Evolutionary conservation across 1,140 invertebrate genomes (phyloP).

Genomic region (Rhagoletis zephyria): DNA sequence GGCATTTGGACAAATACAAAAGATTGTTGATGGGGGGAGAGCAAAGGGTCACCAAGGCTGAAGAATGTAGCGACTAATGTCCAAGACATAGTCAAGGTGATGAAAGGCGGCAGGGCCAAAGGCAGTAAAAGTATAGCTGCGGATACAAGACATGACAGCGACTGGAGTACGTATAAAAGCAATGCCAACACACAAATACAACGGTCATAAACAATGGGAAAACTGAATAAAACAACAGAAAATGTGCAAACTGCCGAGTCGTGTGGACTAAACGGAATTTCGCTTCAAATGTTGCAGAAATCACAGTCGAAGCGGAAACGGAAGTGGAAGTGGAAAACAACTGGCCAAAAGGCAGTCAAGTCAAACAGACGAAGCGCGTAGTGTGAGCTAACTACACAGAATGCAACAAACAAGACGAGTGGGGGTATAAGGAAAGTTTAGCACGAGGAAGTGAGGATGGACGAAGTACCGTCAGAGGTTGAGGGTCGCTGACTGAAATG

Average conservation of each 20-base stretch:
- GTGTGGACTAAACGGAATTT: constrained; percentile 1
- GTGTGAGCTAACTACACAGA: too few relatives aligned
- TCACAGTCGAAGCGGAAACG: constrained; percentile 24
- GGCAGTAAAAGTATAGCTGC: neutral
- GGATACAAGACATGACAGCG: constrained; percentile 36
- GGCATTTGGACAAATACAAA: neutral
- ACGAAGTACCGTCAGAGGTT: neutral
- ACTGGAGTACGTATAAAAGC: neutral
- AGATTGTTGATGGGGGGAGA: neutral
- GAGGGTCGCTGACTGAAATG: neutral
- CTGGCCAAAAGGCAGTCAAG: constrained; percentile 19
- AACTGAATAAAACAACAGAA: neutral
- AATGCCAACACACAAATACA: neutral
- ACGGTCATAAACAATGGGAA: constrained; percentile 1
- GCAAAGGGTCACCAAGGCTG: neutral
- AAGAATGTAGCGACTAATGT: neutral
- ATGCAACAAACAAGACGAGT: neutral
- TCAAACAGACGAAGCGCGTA: neutral
- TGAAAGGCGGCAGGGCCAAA: neutral
- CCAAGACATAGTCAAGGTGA: neutral
- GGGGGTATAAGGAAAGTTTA: neutral
- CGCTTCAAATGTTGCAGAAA: constrained; percentile 20
- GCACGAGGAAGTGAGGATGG: neutral
- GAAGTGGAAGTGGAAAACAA: constrained; percentile 45
- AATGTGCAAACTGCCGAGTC: neutral